Evolutionary conservation across 2,797 vertebrate genomes (phyloP).

Genomic region (Gobio occitaniae): DNA sequence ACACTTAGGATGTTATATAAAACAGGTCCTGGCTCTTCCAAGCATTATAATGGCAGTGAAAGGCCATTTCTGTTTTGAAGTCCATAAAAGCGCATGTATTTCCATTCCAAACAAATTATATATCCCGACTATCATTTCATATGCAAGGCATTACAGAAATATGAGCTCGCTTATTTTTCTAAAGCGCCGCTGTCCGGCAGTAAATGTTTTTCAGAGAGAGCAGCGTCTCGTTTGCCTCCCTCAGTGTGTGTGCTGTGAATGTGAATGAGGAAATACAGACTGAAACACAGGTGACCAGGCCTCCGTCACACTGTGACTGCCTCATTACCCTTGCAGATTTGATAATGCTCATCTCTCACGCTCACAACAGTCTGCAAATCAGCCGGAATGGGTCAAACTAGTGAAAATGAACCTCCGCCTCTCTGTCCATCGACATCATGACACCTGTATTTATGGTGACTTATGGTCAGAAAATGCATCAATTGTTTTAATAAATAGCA

Average conservation of each 20-base stretch:
- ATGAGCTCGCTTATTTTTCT: background rate
- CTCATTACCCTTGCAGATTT: background rate
- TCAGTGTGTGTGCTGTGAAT: slow-evolving; percentile 13
- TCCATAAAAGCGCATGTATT: too few relatives aligned
- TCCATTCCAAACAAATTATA: too few relatives aligned
- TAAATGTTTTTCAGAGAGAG: background rate
- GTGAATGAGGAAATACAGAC: background rate
- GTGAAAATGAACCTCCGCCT: background rate
- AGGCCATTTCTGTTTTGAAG: too few relatives aligned
- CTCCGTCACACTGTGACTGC: background rate
- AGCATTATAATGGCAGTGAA: too few relatives aligned
- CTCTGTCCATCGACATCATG: background rate
- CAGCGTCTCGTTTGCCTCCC: background rate
- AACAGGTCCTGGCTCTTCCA: too few relatives aligned
- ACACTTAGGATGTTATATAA: too few relatives aligned
- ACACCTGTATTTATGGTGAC: background rate
- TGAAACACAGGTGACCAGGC: background rate
- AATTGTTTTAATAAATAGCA: background rate
- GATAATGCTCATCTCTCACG: too few relatives aligned
- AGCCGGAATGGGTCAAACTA: background rate
- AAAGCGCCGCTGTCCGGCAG: background rate
- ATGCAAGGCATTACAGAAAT: background rate
- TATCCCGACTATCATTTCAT: background rate
- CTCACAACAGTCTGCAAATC: background rate
- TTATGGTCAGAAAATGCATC: background rate